phyloP scores from a whole-genome alignment of 2,888 invertebrate genomes.

The Chromoteleia sp. region DNA sequence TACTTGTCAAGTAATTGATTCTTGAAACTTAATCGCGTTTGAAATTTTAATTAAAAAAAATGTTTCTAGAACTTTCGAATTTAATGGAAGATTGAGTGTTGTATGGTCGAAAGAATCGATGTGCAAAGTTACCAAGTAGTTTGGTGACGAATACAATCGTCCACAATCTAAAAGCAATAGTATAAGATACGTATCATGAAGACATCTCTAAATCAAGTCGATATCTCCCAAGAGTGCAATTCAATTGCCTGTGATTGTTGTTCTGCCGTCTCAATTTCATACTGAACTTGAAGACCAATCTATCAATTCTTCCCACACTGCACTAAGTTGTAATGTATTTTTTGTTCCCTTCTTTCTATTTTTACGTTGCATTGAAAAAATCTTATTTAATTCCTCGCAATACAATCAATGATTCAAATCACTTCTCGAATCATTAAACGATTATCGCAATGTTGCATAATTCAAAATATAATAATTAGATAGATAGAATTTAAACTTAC shows the following conservation, averaged over 20 bases:
- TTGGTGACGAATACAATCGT: conserved; percentile 42
- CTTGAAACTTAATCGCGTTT: not conserved
- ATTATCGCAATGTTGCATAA: conserved; percentile 10
- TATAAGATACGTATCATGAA: conserved; percentile 71
- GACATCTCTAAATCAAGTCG: conserved; percentile 72
- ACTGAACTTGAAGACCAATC: conserved; percentile 70
- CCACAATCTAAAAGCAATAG: conserved; percentile 36
- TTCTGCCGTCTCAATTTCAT: conserved; percentile 72
- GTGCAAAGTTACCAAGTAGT: conserved; percentile 38
- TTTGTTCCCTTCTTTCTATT: conserved; percentile 9
- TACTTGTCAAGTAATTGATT: not conserved
- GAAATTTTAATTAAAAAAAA: conserved; percentile 19
- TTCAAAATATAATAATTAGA: not conserved
- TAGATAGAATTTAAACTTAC: conserved; percentile 37
- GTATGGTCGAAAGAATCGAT: conserved; percentile 37
- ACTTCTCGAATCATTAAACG: too few species aligned
- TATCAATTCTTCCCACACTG: conserved; percentile 37
- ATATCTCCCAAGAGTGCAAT: conserved; percentile 76
- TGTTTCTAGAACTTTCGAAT: conserved; percentile 1
- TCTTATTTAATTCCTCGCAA: not conserved
- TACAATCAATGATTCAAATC: too few species aligned
- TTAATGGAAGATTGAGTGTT: conserved; percentile 34
- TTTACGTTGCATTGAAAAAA: not conserved
- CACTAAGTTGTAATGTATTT: conserved; percentile 18
- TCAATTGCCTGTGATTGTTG: conserved; percentile 81